Evolutionary conservation across 2,113 vertebrate genomes (phyloP).

Genomic region (Poecile atricapillus): DNA sequence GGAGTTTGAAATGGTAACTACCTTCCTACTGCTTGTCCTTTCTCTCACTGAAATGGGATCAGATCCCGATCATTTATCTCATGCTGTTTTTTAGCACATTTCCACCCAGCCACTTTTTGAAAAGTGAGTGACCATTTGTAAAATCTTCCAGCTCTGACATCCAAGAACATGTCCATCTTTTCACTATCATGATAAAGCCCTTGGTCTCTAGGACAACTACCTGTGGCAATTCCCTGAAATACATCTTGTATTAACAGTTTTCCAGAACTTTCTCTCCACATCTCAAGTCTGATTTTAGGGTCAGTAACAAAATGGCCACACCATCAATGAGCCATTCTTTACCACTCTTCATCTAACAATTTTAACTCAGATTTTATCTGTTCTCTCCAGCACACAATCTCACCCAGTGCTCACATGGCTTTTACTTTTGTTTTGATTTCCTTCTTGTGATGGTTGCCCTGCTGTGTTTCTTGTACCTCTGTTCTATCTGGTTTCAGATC

Average conservation of each 20-base stretch:
- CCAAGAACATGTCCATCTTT: neutral
- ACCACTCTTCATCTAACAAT: neutral
- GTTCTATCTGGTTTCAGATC: neutral
- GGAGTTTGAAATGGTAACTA: neutral
- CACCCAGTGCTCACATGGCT: neutral
- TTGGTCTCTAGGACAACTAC: neutral
- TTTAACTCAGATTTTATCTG: neutral
- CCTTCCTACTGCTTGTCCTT: neutral
- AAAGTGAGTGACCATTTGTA: neutral
- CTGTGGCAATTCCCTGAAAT: neutral
- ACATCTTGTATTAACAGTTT: neutral
- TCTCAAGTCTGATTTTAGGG: neutral
- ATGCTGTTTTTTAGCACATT: neutral
- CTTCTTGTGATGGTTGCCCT: neutral
- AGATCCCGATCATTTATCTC: neutral
- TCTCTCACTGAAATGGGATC: neutral
- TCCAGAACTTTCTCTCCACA: neutral
- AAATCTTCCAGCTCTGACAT: neutral
- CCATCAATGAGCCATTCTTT: neutral
- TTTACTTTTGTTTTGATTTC: neutral
- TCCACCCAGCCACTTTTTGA: neutral
- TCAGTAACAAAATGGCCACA: neutral
- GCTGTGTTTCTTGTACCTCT: neutral
- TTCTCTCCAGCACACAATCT: neutral
- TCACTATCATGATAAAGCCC: neutral